These are phyloP conservation scores for Sitodiplosis mosellana DNA, from an alignment of 1,140 invertebrate species.

Conservation along the genomic window DNA sequence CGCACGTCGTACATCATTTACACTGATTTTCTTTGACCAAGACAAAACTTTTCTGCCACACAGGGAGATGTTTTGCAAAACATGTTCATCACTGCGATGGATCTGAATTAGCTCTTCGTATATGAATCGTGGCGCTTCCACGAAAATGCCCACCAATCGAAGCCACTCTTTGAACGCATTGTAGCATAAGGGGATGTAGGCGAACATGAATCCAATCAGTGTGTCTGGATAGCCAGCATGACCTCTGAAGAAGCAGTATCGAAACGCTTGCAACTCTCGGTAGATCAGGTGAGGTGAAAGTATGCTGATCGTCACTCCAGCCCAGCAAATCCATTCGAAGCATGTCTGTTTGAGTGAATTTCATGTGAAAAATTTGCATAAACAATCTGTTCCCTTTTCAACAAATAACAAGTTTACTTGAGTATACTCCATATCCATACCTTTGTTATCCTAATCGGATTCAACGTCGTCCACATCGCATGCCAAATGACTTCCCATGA, in stretches of 20 bases:
- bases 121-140: slow-evolving; percentile 36
- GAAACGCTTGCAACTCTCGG: slow-evolving; percentile 24
- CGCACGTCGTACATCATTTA: neutral
- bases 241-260: slow-evolving; percentile 17
- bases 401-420: too few relatives aligned
- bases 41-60: slow-evolving; percentile 59
- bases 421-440: too few relatives aligned
- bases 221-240: slow-evolving; percentile 26
- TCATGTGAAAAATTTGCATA: too few relatives aligned
- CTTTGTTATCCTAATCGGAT: slow-evolving; percentile 23
- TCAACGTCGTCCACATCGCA: slow-evolving; percentile 21
- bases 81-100: slow-evolving; percentile 28
- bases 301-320: slow-evolving; percentile 13
- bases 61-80: slow-evolving; percentile 46
- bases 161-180: slow-evolving; percentile 32
- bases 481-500: slow-evolving; percentile 24
- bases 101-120: slow-evolving; percentile 35
- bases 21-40: slow-evolving; percentile 32
- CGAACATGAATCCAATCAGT: slow-evolving; percentile 26
- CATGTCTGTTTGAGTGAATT: too few relatives aligned
- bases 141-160: slow-evolving; percentile 31
- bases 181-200: slow-evolving; percentile 35
- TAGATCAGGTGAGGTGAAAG: slow-evolving; percentile 20
- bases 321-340: slow-evolving; percentile 17
- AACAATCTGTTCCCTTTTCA: slow-evolving; percentile 14